Evolutionary conservation across 2,888 invertebrate species (phyloP), one percentile per base, ranked within the genome.

Genomic region (Luperina testacea): DNA sequence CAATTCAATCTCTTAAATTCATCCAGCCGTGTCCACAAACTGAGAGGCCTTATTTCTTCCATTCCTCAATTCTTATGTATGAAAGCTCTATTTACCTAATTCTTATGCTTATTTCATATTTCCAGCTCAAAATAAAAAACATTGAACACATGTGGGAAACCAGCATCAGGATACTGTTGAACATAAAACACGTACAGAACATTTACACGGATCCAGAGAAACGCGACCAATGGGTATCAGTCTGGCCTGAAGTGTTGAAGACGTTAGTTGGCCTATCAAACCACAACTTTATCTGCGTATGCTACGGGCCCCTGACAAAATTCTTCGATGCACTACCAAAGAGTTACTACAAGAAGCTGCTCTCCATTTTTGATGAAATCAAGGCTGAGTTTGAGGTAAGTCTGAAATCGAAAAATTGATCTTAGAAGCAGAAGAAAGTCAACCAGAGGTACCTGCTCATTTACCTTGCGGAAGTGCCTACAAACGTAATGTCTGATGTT

Each of bases 91-190:
- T n/a, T 57, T n/a, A 0, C 5, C 59, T 59, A n/a, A 7, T 53
- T n/a, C 1, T 38, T 42, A 69, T 20, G 1, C 3, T 4, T 20
- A 17, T 20, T 38, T 20, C 51, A 84, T 87, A 80, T 86, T 91
- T 80, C 20, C 92, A 98, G 97, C 97, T 98, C 0, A 97, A 97
- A 86, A 96, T 98, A 77, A 96, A 97, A 79, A 97, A 97, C 86
- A 96, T 98, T 92, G 97, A 97, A 87, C 97, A 97, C 93, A 97
- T 97, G 83, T 96, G 98, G 92, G 97, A 98, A 90, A 96, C 98
- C 65, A 97, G 97, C 27, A 92, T 97, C 0, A 93, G 97, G 51
- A 96, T 97, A 32, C 95, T 98, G 80, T 92, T 98, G 86, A 97
- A 97, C 77, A 97, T 98, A 88, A 96, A 97, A 82, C 97, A 97